Conservation (phyloP, 2,113 vertebrate species). For the Silurus glanis region DNA sequence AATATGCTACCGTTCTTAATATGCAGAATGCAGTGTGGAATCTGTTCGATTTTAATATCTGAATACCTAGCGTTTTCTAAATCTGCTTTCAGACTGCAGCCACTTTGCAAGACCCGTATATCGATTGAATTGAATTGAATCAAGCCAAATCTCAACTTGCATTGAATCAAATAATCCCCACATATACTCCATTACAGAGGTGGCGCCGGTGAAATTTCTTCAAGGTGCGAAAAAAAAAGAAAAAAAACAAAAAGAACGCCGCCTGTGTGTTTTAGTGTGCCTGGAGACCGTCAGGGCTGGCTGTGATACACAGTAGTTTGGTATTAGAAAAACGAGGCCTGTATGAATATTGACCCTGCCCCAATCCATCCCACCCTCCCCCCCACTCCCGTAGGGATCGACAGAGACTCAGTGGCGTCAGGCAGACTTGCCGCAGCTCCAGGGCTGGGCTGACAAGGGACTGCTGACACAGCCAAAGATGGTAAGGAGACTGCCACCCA, state of each 20-base stretch:
- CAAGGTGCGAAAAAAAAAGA: background rate
- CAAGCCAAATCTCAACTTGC: slow-evolving; percentile 15
- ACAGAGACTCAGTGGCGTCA: slow-evolving; percentile 85
- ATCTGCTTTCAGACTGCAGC: slow-evolving; percentile 55
- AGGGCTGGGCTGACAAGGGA: slow-evolving; percentile 85
- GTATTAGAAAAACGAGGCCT: slow-evolving; percentile 59
- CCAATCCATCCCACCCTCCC: slow-evolving; percentile 66
- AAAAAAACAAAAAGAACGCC: slow-evolving; percentile 45
- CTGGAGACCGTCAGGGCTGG: slow-evolving; percentile 55
- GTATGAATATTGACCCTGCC: slow-evolving; percentile 72
- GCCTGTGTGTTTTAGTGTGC: slow-evolving; percentile 67
- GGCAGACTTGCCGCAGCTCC: slow-evolving; percentile 82
- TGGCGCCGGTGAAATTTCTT: background rate
- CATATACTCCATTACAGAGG: slow-evolving; percentile 7
- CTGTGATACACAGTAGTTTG: slow-evolving; percentile 58
- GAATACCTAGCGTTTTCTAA: background rate
- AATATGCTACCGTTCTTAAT: background rate
- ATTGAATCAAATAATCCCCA: slow-evolving; percentile 7
- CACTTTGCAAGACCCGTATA: slow-evolving; percentile 60
- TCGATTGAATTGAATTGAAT: slow-evolving; percentile 20
- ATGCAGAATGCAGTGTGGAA: background rate
- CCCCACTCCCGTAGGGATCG: slow-evolving; percentile 75
- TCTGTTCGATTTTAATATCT: background rate
- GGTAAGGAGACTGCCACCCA: slow-evolving; percentile 78
- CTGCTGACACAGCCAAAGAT: slow-evolving; percentile 84